Evolutionary conservation across 2,113 vertebrate species (phyloP).

Genomic region (Atlantisia rogersi): DNA sequence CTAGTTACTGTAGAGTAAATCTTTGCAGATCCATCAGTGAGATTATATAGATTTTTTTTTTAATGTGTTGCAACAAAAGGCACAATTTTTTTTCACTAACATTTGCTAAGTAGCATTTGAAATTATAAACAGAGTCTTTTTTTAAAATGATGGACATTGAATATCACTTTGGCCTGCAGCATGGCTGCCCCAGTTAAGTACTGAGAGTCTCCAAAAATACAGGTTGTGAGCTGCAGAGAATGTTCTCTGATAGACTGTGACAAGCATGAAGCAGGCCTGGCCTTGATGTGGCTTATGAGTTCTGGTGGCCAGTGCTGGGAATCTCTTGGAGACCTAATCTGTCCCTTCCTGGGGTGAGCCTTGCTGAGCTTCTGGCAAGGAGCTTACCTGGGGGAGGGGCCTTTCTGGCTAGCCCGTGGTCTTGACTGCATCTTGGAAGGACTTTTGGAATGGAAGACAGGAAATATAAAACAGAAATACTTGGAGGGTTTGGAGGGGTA

Average conservation of each 20-base stretch:
- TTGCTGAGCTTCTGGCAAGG: background rate
- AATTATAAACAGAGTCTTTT: background rate
- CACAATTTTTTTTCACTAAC: background rate
- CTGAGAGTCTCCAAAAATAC: background rate
- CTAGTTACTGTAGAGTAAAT: background rate
- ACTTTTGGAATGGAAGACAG: background rate
- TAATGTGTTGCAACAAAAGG: background rate
- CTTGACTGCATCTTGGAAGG: background rate
- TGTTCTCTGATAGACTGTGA: background rate
- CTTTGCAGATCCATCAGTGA: background rate
- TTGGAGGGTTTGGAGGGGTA: background rate
- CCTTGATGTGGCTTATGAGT: background rate
- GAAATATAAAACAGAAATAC: background rate
- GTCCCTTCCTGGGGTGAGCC: background rate
- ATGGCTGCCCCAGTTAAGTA: background rate
- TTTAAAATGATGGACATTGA: background rate
- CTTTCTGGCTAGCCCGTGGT: background rate
- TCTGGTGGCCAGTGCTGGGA: background rate
- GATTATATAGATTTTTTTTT: background rate
- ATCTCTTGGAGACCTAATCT: background rate
- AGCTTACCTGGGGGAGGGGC: background rate
- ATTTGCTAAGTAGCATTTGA: background rate
- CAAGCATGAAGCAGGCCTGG: background rate
- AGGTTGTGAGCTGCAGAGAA: background rate
- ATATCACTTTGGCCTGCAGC: background rate